phyloP scores from a whole-genome alignment of 2,888 invertebrate species.

The Diloba caeruleocephala region DNA sequence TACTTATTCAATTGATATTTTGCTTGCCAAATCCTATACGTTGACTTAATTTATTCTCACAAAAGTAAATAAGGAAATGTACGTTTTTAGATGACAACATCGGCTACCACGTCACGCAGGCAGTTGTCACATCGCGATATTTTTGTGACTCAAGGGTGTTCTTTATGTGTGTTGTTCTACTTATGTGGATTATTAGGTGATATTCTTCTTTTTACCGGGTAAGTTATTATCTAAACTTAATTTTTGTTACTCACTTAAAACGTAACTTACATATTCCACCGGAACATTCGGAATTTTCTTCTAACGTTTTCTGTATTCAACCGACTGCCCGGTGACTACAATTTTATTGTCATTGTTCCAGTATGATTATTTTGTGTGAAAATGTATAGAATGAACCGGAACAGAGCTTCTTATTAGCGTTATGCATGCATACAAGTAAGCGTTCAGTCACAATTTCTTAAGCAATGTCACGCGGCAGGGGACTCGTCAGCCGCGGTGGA shows the following conservation, averaged over 20 bases:
- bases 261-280: constrained; percentile 28
- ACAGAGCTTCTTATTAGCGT: constrained; percentile 44
- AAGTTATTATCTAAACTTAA: constrained; percentile 59
- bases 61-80: constrained; percentile 15
- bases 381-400: constrained; percentile 56
- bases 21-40: neutral
- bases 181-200: constrained; percentile 89
- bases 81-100: constrained; percentile 67
- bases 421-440: constrained; percentile 45
- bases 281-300: constrained; percentile 49
- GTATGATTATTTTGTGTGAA: constrained; percentile 67
- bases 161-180: constrained; percentile 89
- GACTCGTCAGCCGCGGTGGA: constrained; percentile 62
- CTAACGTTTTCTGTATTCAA: constrained; percentile 64
- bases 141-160: constrained; percentile 89
- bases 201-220: constrained; percentile 85
- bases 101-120: constrained; percentile 87
- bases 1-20: neutral
- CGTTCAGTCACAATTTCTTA: constrained; percentile 66
- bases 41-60: neutral
- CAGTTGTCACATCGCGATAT: constrained; percentile 88
- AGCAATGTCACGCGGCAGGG: constrained; percentile 71
- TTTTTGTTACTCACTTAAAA: constrained; percentile 19
- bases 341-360: constrained; percentile 70
- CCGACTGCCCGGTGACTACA: constrained; percentile 78